Percentiles rank a stretch among this genome's conserved stretches.
Evolutionary conservation across 2,113 vertebrate species (phyloP).

Genomic region (Atractosteus spatula): DNA sequence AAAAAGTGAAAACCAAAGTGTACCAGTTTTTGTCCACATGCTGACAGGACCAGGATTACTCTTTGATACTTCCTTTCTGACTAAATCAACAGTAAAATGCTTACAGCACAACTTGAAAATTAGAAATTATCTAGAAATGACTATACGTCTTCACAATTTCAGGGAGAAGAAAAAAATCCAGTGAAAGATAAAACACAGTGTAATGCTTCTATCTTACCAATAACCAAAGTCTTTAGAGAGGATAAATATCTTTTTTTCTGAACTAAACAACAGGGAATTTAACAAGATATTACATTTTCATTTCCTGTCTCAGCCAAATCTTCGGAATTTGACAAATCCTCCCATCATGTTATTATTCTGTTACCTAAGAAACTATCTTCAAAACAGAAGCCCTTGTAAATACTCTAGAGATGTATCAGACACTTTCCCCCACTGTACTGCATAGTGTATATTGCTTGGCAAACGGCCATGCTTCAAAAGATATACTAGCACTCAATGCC

Average conservation of each 20-base stretch:
- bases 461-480: slow-evolving; percentile 61
- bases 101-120: too few relatives aligned
- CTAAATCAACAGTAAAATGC: too few relatives aligned
- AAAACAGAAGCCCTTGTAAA: slow-evolving; percentile 84
- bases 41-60: too few relatives aligned
- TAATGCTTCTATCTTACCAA: slow-evolving; percentile 13
- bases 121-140: too few relatives aligned
- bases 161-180: too few relatives aligned
- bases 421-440: slow-evolving; percentile 56
- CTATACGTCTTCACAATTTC: too few relatives aligned
- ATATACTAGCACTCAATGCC: slow-evolving; percentile 69
- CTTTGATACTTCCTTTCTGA: too few relatives aligned
- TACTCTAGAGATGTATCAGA: slow-evolving; percentile 74
- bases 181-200: background rate
- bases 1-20: too few relatives aligned
- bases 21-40: too few relatives aligned
- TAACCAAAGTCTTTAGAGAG: slow-evolving; percentile 20
- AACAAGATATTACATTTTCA: slow-evolving; percentile 50
- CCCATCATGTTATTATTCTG: slow-evolving; percentile 69
- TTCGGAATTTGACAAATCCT: slow-evolving; percentile 63
- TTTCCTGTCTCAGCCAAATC: slow-evolving; percentile 54
- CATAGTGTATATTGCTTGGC: slow-evolving; percentile 73
- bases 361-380: slow-evolving; percentile 86
- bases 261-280: slow-evolving; percentile 70
- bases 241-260: slow-evolving; percentile 66